Base-by-base conservation (phyloP, 1,140 invertebrate species). In the Anagrus nilaparvatae region DNA sequence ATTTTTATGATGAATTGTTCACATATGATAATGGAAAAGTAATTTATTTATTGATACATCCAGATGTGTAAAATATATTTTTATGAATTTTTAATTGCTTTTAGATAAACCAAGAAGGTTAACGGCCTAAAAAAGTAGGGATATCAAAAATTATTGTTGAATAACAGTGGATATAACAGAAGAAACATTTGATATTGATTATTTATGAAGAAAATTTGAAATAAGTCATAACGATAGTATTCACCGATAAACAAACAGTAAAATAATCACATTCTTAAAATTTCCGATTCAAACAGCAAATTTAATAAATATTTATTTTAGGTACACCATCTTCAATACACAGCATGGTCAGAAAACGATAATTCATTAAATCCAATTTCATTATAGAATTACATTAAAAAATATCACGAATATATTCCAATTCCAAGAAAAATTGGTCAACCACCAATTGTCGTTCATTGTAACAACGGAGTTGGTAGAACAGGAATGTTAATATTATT, bases 291-390 rank as follows among this genome's bases (percentile, higher is more conserved):
- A n/a, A 19, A 18, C 16, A 19, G 8, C 2, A 39, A 27, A 29
- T 28, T 14, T 6, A 37, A 25, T 13, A 27, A 1, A 23, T 24
- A 5, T 10, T 24, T 30, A 24, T n/a, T n/a, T n/a, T n/a, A 98
- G 69, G 81, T 98, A 9, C 84, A 90, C 52, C 95, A 99, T 60
- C 75, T 96, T 42, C 95, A 98, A 67, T 99, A 96, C 59, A 98
- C 94, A 3, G 90, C 92, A 9, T 99, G 95, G 95, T 96, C 95
- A 0, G 95, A 99, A 64, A 93, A 99, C 55, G 94, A 92, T 1
- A 78, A 82, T 2, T 82, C 81, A 0, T 73, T 80, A 33, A 76
- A 80, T 53, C 76, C 79, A 3, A 65, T 82, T n/a, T 77, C 79
- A 2, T 72, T 82, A 18, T 79, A 79, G 6, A 72, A 77, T 3